Evolutionary conservation across 2,888 invertebrate genomes (phyloP), one percentile per base, ranked within the genome.

Genomic region (Drosophila parthenogenetica): DNA sequence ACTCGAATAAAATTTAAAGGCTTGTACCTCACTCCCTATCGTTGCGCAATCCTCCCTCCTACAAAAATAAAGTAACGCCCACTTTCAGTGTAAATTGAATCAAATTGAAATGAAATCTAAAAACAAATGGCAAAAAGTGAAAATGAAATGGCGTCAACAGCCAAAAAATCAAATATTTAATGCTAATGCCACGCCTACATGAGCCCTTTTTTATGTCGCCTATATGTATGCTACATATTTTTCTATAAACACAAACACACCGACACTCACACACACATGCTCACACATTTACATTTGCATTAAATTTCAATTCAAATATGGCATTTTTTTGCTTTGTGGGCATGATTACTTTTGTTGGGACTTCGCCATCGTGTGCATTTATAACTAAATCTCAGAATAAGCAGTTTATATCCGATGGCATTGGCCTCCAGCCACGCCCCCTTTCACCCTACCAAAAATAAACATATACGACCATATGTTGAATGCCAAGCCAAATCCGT

Each of bases 311-410:
- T 85, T 89, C 69, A 64, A 72, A 78, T 64, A 73, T 78, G 69
- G 46, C 50, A 37, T 58, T 62, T 77, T 60, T 45, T 55, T 35
- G 35, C 35, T 35, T 35, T 35, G 11, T 35, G 35, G 45, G 61
- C 55, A 73, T 68, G 69, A 74, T 83, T 80, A 72, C 71, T 70
- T 77, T 66, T 58, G 62, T 69, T 71, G 57, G 64, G 77, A 55
- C 77, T 59, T 55, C 51, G 57, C 71, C 46, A 57, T 68, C 59
- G 63, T 43, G 61, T 43, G 69, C 65, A 81, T 89, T 84, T 89
- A 89, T 81, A 84, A 73, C 83, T 89, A 84, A 84, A 89, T 89
- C 84, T 76, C 76, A 66, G 70, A 81, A 77, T 79, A 89, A 89
- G 89, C 89, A 84, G 81, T 72, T 79, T 70, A 74, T 81, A 81